A percentile compares a stretch with the other conserved stretches of the same genome.
phyloP scores from a whole-genome alignment of 2,113 vertebrate species.

The Gorsachius goisagi region DNA sequence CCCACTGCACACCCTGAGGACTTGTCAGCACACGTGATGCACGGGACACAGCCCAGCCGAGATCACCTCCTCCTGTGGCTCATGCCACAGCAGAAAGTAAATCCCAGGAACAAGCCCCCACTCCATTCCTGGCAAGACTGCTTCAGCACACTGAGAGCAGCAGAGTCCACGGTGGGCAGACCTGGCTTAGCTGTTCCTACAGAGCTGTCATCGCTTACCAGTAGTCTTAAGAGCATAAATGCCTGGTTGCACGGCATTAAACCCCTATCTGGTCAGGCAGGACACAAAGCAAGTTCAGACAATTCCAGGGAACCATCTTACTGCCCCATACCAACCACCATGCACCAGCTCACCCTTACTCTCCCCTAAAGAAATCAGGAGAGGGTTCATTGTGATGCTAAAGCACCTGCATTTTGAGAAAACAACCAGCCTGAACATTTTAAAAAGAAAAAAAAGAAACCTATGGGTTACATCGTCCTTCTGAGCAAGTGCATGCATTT shows the following conservation, averaged over 20 bases:
- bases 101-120: not conserved
- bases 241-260: not conserved
- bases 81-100: not conserved
- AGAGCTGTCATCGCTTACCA: not conserved
- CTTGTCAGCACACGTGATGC: not conserved
- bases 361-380: not conserved
- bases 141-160: not conserved
- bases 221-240: not conserved
- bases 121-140: not conserved
- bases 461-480: not conserved
- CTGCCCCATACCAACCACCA: not conserved
- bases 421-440: not conserved
- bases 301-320: not conserved
- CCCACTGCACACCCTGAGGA: not conserved
- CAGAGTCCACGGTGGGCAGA: not conserved
- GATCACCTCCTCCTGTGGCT: not conserved
- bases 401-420: not conserved
- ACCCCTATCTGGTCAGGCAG: not conserved
- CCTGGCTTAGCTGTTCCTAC: not conserved
- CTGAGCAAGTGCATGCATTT: rapidly evolving
- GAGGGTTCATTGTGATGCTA: rapidly evolving
- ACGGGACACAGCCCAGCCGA: rapidly evolving
- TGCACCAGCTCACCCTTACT: not conserved
- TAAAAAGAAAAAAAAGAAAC: not conserved
- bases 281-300: not conserved